Conservation (phyloP, 2,113 vertebrate genomes). For the Chionomys nivalis region DNA sequence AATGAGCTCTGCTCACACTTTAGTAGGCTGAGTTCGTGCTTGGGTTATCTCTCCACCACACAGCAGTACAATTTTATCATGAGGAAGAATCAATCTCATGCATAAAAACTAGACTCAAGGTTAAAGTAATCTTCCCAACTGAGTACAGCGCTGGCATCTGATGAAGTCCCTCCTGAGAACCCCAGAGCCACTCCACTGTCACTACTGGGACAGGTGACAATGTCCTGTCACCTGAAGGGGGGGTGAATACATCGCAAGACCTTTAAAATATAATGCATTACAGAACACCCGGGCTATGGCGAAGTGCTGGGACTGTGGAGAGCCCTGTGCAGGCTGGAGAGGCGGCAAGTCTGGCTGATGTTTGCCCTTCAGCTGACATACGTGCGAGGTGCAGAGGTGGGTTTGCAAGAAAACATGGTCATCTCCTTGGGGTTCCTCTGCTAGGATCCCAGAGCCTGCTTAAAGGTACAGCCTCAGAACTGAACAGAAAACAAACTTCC, state of each 20-base stretch:
- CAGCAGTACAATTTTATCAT: slow-evolving; percentile 75
- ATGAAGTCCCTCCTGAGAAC: slow-evolving; percentile 70
- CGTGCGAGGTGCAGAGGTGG: slow-evolving; percentile 79
- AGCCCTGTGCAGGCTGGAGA: slow-evolving; percentile 72
- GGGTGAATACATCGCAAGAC: slow-evolving; percentile 31
- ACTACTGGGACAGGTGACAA: slow-evolving; percentile 70
- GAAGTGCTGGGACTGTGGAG: slow-evolving; percentile 42
- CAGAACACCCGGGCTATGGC: slow-evolving; percentile 48
- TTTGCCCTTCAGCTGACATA: slow-evolving; percentile 91
- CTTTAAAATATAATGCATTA: slow-evolving; percentile 39
- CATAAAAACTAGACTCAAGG: slow-evolving; percentile 85
- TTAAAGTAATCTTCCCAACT: slow-evolving; percentile 81
- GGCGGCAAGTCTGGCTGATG: slow-evolving; percentile 77
- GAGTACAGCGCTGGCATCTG: neutral
- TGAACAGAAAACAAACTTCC: slow-evolving; percentile 74
- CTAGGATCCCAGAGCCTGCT: slow-evolving; percentile 65
- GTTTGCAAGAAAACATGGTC: slow-evolving; percentile 76
- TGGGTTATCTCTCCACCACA: slow-evolving; percentile 54
- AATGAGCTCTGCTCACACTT: slow-evolving; percentile 63
- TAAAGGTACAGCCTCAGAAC: slow-evolving; percentile 78
- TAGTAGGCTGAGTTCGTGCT: slow-evolving; percentile 51
- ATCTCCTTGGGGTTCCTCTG: slow-evolving; percentile 67
- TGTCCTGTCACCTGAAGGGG: slow-evolving; percentile 43
- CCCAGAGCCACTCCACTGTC: slow-evolving; percentile 69
- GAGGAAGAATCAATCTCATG: slow-evolving; percentile 67